Conservation (phyloP, 2,113 vertebrate species). For the Pipra filicauda region DNA sequence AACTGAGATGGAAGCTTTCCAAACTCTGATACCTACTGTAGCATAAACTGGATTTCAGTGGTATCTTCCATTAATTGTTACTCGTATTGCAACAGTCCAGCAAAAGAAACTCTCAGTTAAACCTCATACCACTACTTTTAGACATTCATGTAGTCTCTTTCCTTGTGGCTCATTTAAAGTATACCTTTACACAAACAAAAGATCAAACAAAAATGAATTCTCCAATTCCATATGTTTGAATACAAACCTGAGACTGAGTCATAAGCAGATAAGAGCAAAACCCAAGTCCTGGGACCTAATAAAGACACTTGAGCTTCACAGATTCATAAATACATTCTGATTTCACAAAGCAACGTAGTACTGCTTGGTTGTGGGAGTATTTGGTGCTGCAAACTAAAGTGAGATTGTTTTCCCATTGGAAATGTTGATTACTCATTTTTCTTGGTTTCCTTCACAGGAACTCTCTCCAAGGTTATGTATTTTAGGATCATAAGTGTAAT, state of each 20-base stretch:
- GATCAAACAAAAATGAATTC: neutral
- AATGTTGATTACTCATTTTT: slow-evolving; percentile 36
- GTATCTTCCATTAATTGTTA: neutral
- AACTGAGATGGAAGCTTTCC: neutral
- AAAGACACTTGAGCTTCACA: neutral
- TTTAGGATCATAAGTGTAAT: slow-evolving; percentile 69
- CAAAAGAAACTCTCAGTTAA: neutral
- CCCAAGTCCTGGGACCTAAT: neutral
- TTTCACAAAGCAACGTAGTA: neutral
- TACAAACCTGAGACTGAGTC: neutral
- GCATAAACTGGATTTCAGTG: neutral
- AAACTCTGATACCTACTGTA: neutral
- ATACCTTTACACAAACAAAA: neutral
- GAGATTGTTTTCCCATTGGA: neutral
- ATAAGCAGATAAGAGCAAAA: neutral
- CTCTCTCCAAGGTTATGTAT: slow-evolving; percentile 67
- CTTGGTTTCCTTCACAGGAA: slow-evolving; percentile 10
- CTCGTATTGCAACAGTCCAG: neutral
- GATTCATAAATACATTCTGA: neutral
- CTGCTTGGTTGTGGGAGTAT: neutral
- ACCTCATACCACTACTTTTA: neutral
- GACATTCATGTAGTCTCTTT: neutral
- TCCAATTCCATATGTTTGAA: neutral
- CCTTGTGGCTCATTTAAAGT: neutral
- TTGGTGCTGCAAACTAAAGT: neutral